A percentile compares a stretch with the other conserved stretches of the same genome.
These are phyloP conservation scores for Silurus lanzhouensis DNA, from an alignment of 2,797 vertebrate species.

Conservation along the genomic window DNA sequence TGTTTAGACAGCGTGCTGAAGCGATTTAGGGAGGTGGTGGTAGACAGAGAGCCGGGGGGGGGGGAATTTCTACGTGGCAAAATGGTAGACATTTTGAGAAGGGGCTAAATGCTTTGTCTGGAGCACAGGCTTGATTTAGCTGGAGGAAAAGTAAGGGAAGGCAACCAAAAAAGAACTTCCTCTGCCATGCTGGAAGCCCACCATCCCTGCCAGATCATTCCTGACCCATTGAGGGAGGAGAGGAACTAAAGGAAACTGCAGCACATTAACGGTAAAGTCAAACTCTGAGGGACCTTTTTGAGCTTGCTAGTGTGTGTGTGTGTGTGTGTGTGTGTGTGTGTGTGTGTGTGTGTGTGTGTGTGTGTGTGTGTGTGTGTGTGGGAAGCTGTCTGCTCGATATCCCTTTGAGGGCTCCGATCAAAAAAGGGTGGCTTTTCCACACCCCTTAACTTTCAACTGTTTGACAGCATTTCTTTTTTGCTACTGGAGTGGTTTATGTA, in stretches of 20 bases:
- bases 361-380: background rate
- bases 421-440: slow-evolving; percentile 12
- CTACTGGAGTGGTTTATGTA: slow-evolving; percentile 37
- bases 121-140: background rate
- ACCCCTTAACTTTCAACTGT: slow-evolving; percentile 25
- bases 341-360: background rate
- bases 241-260: slow-evolving; percentile 42
- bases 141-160: slow-evolving; percentile 12
- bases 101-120: slow-evolving; percentile 14
- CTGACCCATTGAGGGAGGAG: slow-evolving; percentile 22
- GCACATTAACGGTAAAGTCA: slow-evolving; percentile 62
- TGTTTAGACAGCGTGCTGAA: background rate
- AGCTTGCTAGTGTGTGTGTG: background rate
- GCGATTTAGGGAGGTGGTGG: background rate
- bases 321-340: no score
- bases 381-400: background rate
- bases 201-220: background rate
- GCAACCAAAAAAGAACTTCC: slow-evolving; percentile 33
- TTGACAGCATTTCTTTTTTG: slow-evolving; percentile 32
- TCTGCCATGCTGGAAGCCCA: slow-evolving; percentile 61
- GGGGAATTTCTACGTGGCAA: background rate
- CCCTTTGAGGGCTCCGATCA: background rate
- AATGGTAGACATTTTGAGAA: slow-evolving; percentile 49
- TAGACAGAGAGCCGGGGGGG: background rate
- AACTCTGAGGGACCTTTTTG: slow-evolving; percentile 33